Base-by-base conservation (phyloP, 2,888 invertebrate species). In the Sarcophaga caerulescens region DNA sequence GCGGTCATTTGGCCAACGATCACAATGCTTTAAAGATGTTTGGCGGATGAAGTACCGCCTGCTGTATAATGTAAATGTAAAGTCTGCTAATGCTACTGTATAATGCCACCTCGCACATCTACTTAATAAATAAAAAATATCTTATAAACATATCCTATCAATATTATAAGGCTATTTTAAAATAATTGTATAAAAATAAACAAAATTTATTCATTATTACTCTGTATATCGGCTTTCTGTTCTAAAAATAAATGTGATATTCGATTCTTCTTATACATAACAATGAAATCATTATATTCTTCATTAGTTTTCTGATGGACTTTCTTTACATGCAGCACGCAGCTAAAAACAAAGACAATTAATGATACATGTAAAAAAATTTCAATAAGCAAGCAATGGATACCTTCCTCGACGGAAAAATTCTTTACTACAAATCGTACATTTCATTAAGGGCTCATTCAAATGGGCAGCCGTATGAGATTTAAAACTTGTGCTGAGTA, bases 371-470 rank as follows among this genome's bases (percentile, higher is more conserved):
- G 35, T 6, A 1, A 35, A 6, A 25, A 35, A 35, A 6, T 35
- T 35, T 6, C 6, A 35, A 35, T 35, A 35, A 35, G 35, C 35
- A 35, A 35, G 35, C 35, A 6, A 0, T 35, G 35, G 6, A 35
- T 81, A 86, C 83, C 73, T 69, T 25, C 59, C 45, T 12, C 86
- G 73, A 4, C 70, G 60, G 66, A 70, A 84, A 45, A 75, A 84
- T n/a, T 75, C 84, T 62, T 76, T 84, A 59, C 71, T 21, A n/a
- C 86, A 86, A 65, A 81, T 68, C 3, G 75, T 66, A 12, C 86
- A 86, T 14, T 71, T 81, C 81, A 84, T 81, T 66, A 81, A 45
- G 14, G 86, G 84, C 21, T 84, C 81, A 21, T 86, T 81, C 21
- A 84, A 25, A 66, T 86, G 86, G 3, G 66, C 70, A 12, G 86